These are phyloP conservation scores for Takifugu bimaculatus DNA, from an alignment of 2,113 vertebrate genomes.

Conservation along the genomic window DNA sequence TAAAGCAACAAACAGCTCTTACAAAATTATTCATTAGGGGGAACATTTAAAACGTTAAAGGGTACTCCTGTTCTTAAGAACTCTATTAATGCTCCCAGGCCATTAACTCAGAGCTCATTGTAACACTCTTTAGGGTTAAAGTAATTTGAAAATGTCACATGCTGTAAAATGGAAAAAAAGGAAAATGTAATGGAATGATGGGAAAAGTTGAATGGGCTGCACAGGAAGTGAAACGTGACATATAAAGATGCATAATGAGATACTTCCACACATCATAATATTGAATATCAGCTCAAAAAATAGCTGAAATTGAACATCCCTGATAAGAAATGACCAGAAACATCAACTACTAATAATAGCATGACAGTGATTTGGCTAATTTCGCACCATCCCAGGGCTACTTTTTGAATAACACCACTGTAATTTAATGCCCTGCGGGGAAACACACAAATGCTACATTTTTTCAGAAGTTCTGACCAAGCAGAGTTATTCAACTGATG, in stretches of 20 bases:
- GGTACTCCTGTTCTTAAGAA: constrained; percentile 24
- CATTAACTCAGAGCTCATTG: constrained; percentile 17
- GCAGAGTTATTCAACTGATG: too few relatives aligned
- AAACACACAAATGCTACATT: too few relatives aligned
- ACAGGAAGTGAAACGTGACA: constrained; percentile 16
- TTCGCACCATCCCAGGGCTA: too few relatives aligned
- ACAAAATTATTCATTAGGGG: constrained; percentile 16
- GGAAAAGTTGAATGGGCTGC: constrained; percentile 21
- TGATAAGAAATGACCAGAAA: too few relatives aligned
- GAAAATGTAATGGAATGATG: constrained; percentile 15
- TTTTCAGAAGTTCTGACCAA: too few relatives aligned
- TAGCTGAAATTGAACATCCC: too few relatives aligned
- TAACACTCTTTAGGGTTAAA: constrained; percentile 18
- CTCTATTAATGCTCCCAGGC: constrained; percentile 26
- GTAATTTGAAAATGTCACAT: constrained; percentile 44
- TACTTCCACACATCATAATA: constrained; percentile 21
- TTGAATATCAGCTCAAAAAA: too few relatives aligned
- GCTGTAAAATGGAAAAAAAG: constrained; percentile 42
- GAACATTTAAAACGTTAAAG: constrained; percentile 15
- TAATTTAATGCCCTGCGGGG: too few relatives aligned
- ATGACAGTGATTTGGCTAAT: too few relatives aligned
- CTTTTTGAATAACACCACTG: too few relatives aligned
- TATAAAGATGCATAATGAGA: constrained; percentile 13
- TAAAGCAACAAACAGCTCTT: constrained; percentile 32
- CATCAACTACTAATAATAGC: too few relatives aligned